Evolutionary conservation across 2,888 invertebrate species (phyloP).

Genomic region (Andrena trimmerana): DNA sequence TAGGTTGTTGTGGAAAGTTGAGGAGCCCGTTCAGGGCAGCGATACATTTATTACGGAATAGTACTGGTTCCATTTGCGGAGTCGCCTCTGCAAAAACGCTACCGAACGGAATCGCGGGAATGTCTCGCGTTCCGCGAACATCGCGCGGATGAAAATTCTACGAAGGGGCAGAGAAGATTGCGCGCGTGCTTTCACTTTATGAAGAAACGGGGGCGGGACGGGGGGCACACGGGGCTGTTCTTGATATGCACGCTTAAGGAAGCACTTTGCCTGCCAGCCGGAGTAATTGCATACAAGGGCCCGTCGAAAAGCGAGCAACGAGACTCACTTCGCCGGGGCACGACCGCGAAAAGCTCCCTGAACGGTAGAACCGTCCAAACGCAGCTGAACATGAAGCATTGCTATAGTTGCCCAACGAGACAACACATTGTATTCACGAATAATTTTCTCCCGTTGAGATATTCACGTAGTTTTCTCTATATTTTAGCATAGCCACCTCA

Average conservation of each 20-base stretch:
- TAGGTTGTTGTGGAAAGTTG: too few relatives aligned
- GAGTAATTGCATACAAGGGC: conserved; percentile 72
- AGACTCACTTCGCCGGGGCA: conserved; percentile 32
- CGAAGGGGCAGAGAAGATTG: conserved; percentile 54
- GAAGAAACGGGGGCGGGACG: conserved; percentile 45
- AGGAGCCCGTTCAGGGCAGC: too few relatives aligned
- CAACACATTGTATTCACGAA: too few relatives aligned
- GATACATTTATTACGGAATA: too few relatives aligned
- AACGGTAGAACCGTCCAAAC: not conserved
- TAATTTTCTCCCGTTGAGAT: too few relatives aligned
- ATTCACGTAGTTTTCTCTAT: too few relatives aligned
- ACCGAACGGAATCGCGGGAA: conserved; percentile 5
- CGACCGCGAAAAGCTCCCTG: conserved; percentile 26
- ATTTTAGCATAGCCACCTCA: too few relatives aligned
- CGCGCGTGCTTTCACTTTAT: conserved; percentile 58
- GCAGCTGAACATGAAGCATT: not conserved
- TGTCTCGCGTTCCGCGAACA: conserved; percentile 37
- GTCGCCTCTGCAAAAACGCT: conserved; percentile 7
- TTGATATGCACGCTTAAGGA: conserved; percentile 70
- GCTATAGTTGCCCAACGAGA: too few relatives aligned
- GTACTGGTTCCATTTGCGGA: not conserved
- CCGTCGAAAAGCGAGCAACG: conserved; percentile 68
- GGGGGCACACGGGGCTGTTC: conserved; percentile 37
- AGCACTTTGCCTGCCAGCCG: conserved; percentile 70
- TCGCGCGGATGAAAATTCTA: conserved; percentile 58